Percentiles rank a stretch among this genome's conserved stretches.
These are phyloP conservation scores for Notothenia rossii DNA, from an alignment of 2,113 vertebrate genomes.

Conservation along the genomic window DNA sequence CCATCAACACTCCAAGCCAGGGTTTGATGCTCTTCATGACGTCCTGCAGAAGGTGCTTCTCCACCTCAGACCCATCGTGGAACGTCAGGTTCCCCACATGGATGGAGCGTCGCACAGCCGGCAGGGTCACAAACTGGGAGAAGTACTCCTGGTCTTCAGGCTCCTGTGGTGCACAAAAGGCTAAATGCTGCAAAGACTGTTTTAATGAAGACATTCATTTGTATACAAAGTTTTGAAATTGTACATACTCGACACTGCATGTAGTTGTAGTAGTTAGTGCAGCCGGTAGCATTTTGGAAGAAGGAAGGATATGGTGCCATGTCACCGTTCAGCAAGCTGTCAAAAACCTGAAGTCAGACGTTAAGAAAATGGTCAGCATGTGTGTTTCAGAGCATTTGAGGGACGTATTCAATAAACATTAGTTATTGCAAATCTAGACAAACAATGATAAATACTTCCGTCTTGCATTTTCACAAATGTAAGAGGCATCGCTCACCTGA, in stretches of 20 bases:
- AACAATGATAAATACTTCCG: neutral
- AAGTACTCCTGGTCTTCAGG: slow-evolving; percentile 86
- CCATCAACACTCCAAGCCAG: slow-evolving; percentile 89
- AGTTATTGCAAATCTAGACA: neutral
- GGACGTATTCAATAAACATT: neutral
- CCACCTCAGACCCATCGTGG: slow-evolving; percentile 82
- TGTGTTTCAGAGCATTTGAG: neutral
- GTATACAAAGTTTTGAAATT: neutral
- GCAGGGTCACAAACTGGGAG: slow-evolving; percentile 83
- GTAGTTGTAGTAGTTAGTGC: slow-evolving; percentile 87
- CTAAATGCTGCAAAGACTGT: neutral
- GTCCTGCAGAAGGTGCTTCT: slow-evolving; percentile 87
- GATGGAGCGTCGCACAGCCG: slow-evolving; percentile 85
- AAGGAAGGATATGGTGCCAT: slow-evolving; percentile 79
- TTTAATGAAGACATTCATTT: neutral
- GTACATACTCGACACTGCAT: slow-evolving; percentile 85
- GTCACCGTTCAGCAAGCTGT: slow-evolving; percentile 85
- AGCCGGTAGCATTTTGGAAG: slow-evolving; percentile 88
- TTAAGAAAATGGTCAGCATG: neutral
- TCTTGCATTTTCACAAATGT: neutral
- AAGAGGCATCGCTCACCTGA: slow-evolving; percentile 73
- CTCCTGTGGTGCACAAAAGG: slow-evolving; percentile 72
- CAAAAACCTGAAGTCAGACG: slow-evolving; percentile 82
- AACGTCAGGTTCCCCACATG: slow-evolving; percentile 90
- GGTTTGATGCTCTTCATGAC: slow-evolving; percentile 89